Conservation (phyloP, 2,113 vertebrate genomes). For the Willisornis vidua region DNA sequence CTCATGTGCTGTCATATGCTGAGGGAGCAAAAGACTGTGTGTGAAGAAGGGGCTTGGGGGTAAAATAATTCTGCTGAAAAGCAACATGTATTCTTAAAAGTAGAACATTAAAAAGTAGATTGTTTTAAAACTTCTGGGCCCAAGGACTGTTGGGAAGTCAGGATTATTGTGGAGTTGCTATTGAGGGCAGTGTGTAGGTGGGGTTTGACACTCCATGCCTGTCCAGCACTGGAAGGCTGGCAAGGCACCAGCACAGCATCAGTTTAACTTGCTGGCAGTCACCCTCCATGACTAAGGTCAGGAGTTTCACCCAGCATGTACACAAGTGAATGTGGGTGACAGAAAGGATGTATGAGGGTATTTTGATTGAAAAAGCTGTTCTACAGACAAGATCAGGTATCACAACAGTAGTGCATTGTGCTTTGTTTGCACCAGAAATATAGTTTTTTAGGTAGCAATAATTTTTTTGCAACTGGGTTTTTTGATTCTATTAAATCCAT, state of each 20-base stretch:
- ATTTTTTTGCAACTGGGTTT: background rate
- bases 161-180: background rate
- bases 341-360: background rate
- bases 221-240: background rate
- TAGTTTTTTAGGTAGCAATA: background rate
- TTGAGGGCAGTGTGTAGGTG: background rate
- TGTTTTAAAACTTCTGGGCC: background rate
- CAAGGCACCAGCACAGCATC: background rate
- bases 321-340: background rate
- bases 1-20: fast-evolving
- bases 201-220: background rate
- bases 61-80: background rate
- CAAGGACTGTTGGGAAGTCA: background rate
- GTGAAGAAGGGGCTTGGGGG: background rate
- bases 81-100: background rate
- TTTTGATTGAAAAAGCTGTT: background rate
- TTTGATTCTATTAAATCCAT: background rate
- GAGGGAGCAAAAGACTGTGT: background rate
- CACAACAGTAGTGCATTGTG: fast-evolving
- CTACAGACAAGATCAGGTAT: background rate
- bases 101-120: background rate
- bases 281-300: background rate
- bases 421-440: background rate
- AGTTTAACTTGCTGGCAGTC: background rate
- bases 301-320: background rate